A percentile compares a stretch with the other conserved stretches of the same genome.
Conservation (phyloP, 2,797 vertebrate species). For the Eulemur albifrons region DNA sequence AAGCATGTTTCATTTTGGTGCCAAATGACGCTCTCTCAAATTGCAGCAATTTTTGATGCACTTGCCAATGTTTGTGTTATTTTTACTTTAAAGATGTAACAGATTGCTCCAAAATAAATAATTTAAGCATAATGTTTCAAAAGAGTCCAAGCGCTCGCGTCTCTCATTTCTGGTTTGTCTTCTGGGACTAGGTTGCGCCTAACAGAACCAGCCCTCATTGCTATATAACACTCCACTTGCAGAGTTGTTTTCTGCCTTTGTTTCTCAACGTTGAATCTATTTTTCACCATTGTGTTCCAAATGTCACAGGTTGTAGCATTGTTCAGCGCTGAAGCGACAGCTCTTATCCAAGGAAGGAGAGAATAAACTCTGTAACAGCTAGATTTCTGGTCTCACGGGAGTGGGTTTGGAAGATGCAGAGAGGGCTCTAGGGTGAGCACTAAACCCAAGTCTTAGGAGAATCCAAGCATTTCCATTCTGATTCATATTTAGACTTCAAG, state of each 20-base stretch:
- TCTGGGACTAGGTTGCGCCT: background rate
- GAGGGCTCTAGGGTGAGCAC: background rate
- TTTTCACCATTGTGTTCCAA: constrained; percentile 1
- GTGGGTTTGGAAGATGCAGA: background rate
- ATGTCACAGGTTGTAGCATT: background rate
- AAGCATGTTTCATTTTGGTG: background rate
- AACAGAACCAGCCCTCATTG: background rate
- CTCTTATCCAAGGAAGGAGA: background rate
- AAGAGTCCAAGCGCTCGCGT: background rate
- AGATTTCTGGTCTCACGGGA: background rate
- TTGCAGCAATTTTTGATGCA: constrained; percentile 38
- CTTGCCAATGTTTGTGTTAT: constrained; percentile 69
- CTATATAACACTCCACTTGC: background rate
- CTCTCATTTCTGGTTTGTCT: constrained; percentile 48
- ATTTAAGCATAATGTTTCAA: constrained; percentile 51
- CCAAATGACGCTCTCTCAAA: background rate
- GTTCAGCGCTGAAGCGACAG: background rate
- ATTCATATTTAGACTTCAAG: background rate
- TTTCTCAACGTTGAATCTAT: background rate
- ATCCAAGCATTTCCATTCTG: background rate
- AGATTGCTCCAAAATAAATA: constrained; percentile 68
- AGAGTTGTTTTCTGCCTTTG: background rate
- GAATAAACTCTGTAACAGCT: background rate
- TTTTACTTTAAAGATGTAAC: constrained; percentile 72
- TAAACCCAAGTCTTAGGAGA: background rate